phyloP scores from a whole-genome alignment of 2,113 vertebrate genomes.

The Brachypteracias leptosomus region DNA sequence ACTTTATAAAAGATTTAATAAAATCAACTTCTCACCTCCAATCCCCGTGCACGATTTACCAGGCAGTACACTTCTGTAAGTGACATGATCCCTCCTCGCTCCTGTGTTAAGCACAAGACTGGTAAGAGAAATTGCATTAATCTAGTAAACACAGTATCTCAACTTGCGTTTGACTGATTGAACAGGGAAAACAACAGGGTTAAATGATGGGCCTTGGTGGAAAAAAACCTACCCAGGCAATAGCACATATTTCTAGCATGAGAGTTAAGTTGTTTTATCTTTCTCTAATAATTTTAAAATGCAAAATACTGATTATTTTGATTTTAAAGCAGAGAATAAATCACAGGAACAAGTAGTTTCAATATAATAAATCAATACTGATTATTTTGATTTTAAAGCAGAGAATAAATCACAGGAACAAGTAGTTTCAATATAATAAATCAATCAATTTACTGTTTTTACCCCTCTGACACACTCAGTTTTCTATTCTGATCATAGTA shows the following conservation, averaged over 20 bases:
- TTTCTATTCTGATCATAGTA: neutral
- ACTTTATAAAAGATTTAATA: neutral
- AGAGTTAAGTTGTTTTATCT: neutral
- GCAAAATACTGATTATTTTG: neutral
- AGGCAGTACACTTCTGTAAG: conserved; percentile 97
- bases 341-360: neutral
- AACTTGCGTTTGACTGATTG: neutral
- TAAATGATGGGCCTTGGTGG: neutral
- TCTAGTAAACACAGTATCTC: neutral
- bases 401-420: neutral
- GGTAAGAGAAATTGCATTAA: neutral
- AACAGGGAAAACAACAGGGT: neutral
- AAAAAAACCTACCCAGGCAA: neutral
- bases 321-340: neutral
- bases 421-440: neutral
- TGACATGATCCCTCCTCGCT: conserved; percentile 96
- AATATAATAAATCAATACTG: neutral
- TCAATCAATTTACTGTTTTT: neutral
- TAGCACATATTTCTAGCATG: neutral
- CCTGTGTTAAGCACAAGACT: conserved; percentile 73
- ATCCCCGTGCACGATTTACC: conserved; percentile 93
- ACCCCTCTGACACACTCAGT: neutral
- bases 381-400: neutral
- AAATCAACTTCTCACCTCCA: conserved; percentile 83
- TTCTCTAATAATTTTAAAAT: neutral